phyloP scores from a whole-genome alignment of 2,113 vertebrate species.

The Synodontis membranacea region DNA sequence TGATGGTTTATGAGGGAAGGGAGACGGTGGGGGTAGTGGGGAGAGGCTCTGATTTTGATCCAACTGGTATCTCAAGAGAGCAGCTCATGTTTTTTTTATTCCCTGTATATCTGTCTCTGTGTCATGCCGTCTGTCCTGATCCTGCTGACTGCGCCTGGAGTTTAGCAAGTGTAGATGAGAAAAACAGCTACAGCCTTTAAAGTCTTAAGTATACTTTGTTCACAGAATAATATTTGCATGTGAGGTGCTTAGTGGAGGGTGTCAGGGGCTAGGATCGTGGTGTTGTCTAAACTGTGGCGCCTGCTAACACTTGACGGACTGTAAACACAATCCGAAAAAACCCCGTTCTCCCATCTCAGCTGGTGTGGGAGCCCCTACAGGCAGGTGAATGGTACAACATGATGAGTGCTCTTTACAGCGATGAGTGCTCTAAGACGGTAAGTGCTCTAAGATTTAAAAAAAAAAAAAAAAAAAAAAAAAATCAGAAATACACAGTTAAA shows the following conservation, averaged over 20 bases:
- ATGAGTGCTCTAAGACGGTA: neutral
- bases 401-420: neutral
- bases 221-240: constrained; percentile 72
- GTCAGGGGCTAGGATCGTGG: constrained; percentile 56
- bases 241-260: constrained; percentile 63
- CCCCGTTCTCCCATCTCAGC: neutral
- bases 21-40: constrained; percentile 21
- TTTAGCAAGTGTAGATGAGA: constrained; percentile 39
- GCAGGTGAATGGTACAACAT: constrained; percentile 7
- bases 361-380: constrained; percentile 22
- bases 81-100: constrained; percentile 36
- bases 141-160: constrained; percentile 30
- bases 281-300: constrained; percentile 61
- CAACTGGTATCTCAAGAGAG: constrained; percentile 28
- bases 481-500: neutral
- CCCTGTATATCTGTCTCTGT: constrained; percentile 37
- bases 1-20: constrained; percentile 63
- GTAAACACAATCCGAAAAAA: constrained; percentile 30
- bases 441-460: too few relatives aligned
- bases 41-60: constrained; percentile 56
- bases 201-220: constrained; percentile 63
- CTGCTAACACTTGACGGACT: constrained; percentile 37
- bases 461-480: too few relatives aligned
- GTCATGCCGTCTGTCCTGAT: constrained; percentile 39
- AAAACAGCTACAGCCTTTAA: constrained; percentile 48